Evolutionary conservation across 2,888 invertebrate species (phyloP), one percentile per base, ranked within the genome.

Genomic region (Petrolisthes cinctipes): DNA sequence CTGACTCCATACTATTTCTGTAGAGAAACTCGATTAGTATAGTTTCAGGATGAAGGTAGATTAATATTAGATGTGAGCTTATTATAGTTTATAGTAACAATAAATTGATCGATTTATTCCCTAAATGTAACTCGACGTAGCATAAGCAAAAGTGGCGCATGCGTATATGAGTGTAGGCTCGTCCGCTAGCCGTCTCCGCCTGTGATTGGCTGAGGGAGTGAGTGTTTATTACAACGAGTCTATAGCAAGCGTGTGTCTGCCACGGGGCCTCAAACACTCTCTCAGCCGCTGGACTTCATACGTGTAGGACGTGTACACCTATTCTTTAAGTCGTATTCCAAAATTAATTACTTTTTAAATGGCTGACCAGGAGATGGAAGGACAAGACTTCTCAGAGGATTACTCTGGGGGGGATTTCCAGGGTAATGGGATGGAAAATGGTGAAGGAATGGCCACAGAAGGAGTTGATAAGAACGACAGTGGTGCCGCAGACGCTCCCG

Each of bases 21-120:
- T 37, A 37, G 37, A 37, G 37, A 37, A 37, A 37, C 37, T 37
- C 37, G 37, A 37, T 37, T 37, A 37, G 37, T 37, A 37, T 37
- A 37, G 37, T 37, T 37, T 37, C 37, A 96, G 92, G n/a, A 2
- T 23, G 53, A 51, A 51, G 7, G 5, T 37, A 51, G n/a, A 78
- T 78, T n/a, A 54, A 17, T 4, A 17, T 14, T 54, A 54, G 14
- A 20, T 54, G 20, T 68, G 17, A n/a, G 11, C n/a, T 17, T 6
- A 68, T 20, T n/a, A 68, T n/a, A 68, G 20, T 9, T 14, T n/a
- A 51, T 51, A 17, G n/a, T 17, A 54, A 84, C 20, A 11, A 37
- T 61, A 53, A 68, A 66, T 9, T 68, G 66, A 85, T 85, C 85
- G 71, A 85, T 85, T 79, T 68, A 85, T 85, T 75, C 85, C 57